A percentile compares a stretch with the other conserved stretches of the same genome.
phyloP scores from a whole-genome alignment of 2,888 invertebrate genomes.

The Branchinecta sandiegonensis region DNA sequence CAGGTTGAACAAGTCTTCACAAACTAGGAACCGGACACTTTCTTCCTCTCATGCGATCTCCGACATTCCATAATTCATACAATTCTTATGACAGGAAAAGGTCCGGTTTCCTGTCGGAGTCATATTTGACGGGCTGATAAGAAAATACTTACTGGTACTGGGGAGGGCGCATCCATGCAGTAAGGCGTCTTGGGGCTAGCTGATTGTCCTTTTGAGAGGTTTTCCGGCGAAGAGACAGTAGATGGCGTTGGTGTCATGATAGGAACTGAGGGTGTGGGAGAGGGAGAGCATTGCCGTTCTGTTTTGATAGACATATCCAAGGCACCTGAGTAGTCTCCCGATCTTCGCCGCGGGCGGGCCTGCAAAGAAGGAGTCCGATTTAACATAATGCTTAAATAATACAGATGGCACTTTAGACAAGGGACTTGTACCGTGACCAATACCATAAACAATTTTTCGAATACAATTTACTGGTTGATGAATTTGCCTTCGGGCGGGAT shows the following conservation, averaged over 20 bases:
- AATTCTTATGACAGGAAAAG: too few relatives aligned
- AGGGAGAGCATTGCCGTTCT: background rate
- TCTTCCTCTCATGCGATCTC: too few relatives aligned
- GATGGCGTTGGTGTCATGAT: background rate
- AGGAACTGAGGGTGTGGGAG: background rate
- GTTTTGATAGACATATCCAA: conserved; percentile 7
- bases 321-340: conserved; percentile 46
- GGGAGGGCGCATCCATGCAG: background rate
- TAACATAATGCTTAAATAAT: too few relatives aligned
- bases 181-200: background rate
- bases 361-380: background rate
- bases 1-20: too few relatives aligned
- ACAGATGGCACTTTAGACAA: too few relatives aligned
- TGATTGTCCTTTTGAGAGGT: background rate
- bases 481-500: too few relatives aligned
- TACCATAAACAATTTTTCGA: too few relatives aligned
- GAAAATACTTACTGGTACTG: background rate
- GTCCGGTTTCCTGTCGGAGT: too few relatives aligned
- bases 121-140: background rate
- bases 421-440: too few relatives aligned
- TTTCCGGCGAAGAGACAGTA: background rate
- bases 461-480: too few relatives aligned
- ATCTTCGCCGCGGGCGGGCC: conserved; percentile 65
- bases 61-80: too few relatives aligned
- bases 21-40: too few relatives aligned